A percentile compares a stretch with the other conserved stretches of the same genome.
Evolutionary conservation across 2,888 invertebrate genomes (phyloP).

Genomic region (Lasiommata megera): DNA sequence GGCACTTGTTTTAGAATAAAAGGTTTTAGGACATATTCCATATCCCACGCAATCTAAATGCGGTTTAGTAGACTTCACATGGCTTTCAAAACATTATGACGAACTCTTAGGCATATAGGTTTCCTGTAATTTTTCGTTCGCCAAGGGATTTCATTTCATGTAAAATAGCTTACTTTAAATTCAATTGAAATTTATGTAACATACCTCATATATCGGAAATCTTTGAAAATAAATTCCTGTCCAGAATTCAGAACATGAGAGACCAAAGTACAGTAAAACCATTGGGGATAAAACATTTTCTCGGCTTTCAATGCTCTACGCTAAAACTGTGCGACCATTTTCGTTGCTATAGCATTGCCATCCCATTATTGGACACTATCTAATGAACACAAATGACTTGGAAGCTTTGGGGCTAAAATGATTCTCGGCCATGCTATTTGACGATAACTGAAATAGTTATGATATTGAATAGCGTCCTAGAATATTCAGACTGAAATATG

Average conservation of each 20-base stretch:
- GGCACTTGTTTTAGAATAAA: too few species aligned
- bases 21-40: too few species aligned
- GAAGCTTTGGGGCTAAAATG: slow-evolving; percentile 48
- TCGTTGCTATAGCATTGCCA: slow-evolving; percentile 53
- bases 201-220: neutral
- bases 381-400: slow-evolving; percentile 70
- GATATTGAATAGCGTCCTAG: slow-evolving; percentile 19
- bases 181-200: too few species aligned
- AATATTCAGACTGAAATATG: neutral
- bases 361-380: slow-evolving; percentile 66
- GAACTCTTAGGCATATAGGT: too few species aligned
- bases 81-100: too few species aligned
- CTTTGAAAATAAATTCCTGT: neutral
- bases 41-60: too few species aligned
- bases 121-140: too few species aligned
- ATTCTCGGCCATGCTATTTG: slow-evolving; percentile 32
- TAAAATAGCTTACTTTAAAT: too few species aligned
- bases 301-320: slow-evolving; percentile 9
- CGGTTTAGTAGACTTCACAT: too few species aligned
- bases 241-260: neutral
- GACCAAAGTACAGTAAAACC: neutral
- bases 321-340: slow-evolving; percentile 45
- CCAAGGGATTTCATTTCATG: too few species aligned
- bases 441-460: slow-evolving; percentile 32
- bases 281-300: slow-evolving; percentile 15